Evolutionary conservation across 2,113 vertebrate genomes (phyloP).

Genomic region (Trichechus manatus): DNA sequence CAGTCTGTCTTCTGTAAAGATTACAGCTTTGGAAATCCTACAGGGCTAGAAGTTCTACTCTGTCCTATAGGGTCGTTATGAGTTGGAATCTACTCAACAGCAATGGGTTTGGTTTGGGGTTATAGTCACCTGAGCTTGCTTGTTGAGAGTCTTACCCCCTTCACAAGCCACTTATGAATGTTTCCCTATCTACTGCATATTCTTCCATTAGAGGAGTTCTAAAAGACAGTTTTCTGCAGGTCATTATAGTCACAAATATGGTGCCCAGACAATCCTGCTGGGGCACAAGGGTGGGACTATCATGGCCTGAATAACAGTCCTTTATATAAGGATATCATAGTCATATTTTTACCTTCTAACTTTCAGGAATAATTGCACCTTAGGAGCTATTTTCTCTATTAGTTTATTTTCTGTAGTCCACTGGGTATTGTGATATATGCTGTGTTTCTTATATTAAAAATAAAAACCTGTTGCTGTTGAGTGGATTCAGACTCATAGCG

Average conservation of each 20-base stretch:
- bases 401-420: not conserved
- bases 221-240: not conserved
- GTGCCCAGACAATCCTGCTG: not conserved
- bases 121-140: fast-evolving
- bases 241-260: not conserved
- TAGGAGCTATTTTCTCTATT: not conserved
- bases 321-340: not conserved
- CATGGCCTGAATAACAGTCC: no score
- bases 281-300: not conserved
- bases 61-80: no score
- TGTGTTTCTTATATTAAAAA: not conserved
- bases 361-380: not conserved
- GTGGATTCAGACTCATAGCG: no score
- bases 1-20: no score
- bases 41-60: no score
- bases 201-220: not conserved
- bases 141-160: not conserved
- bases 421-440: not conserved
- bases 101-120: not conserved
- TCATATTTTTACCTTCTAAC: no score
- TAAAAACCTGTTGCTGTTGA: no score
- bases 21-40: no score
- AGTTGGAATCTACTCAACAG: no score
- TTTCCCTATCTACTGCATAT: not conserved
- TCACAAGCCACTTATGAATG: not conserved